Percentiles rank a stretch among this genome's conserved stretches.
These are phyloP conservation scores for Nannospalax galili DNA, from an alignment of 2,113 vertebrate species.

Conservation along the genomic window DNA sequence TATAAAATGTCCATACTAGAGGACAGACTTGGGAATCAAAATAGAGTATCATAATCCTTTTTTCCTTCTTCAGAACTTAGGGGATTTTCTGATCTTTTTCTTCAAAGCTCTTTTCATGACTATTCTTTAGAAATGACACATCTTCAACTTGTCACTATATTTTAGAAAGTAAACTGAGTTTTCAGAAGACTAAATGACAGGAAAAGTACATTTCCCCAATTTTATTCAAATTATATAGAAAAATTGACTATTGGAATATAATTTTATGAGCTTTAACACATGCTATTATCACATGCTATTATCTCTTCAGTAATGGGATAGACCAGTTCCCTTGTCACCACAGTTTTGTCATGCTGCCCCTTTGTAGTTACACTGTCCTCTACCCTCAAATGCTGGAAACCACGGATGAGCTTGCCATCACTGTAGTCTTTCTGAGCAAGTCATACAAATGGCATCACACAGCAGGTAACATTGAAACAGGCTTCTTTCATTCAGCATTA, in stretches of 20 bases:
- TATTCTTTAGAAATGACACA: neutral
- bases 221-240: neutral
- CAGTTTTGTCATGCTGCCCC: neutral
- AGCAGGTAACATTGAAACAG: neutral
- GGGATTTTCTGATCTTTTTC: neutral
- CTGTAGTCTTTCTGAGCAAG: neutral
- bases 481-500: neutral
- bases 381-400: neutral
- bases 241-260: neutral
- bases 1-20: neutral
- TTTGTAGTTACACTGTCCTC: neutral
- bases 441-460: neutral
- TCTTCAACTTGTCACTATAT: slow-evolving; percentile 11
- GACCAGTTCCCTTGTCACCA: neutral
- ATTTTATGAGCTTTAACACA: neutral
- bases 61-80: neutral
- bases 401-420: neutral
- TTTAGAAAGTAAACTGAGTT: slow-evolving; percentile 26
- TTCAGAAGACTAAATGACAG: neutral
- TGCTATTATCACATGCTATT: neutral
- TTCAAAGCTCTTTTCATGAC: neutral
- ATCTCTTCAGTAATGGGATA: neutral
- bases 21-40: slow-evolving; percentile 3
- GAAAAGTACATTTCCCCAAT: neutral
- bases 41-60: neutral